Evolutionary conservation across 2,888 invertebrate species (phyloP), one percentile per base, ranked within the genome.

Genomic region (Tuta absoluta): DNA sequence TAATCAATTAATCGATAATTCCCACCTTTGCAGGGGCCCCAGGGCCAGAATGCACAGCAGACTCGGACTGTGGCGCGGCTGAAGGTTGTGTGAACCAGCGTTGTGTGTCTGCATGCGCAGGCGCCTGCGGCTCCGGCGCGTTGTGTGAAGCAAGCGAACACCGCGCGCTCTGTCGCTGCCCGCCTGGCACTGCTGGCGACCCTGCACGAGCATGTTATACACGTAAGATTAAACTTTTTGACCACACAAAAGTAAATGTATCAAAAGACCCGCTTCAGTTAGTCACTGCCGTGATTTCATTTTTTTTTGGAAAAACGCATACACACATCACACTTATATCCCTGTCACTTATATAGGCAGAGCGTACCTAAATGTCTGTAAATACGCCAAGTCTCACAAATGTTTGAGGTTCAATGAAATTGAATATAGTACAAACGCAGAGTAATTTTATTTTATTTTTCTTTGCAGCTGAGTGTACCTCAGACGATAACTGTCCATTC

Each of bases 171-270:
- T 98, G 98, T 84, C 93, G 93, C 76, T 98, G 98, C 81, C 96
- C 96, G 19, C 93, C 95, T 60, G 96, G 96, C 69, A 97, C 96
- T 90, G 96, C 96, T 62, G 98, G 98, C 67, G 96, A 98, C 85
- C 97, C 98, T 38, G 95, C 97, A 84, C 87, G 95, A 23, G 93
- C 94, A 69, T 98, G 98, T 78, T 97, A 95, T 81, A 96, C 95
- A 93, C 96, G 97, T 97, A 93, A 94, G 95, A 90, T 24, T 24
- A 23, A 12, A 11, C 23, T 41, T 17, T 23, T 17, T 45, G n/a
- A 17, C 49, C 49, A 45, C 10, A 48, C 1, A 11, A 45, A 45
- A 7, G n/a, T 3, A 17, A n/a, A n/a, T 5, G 45, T 45, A n/a
- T 45, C 1, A n/a, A n/a, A n/a, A 45, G n/a, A 45, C 3, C 17